These are phyloP conservation scores for Lipotes vexillifer DNA, from an alignment of 2,113 vertebrate genomes.

Conservation along the genomic window DNA sequence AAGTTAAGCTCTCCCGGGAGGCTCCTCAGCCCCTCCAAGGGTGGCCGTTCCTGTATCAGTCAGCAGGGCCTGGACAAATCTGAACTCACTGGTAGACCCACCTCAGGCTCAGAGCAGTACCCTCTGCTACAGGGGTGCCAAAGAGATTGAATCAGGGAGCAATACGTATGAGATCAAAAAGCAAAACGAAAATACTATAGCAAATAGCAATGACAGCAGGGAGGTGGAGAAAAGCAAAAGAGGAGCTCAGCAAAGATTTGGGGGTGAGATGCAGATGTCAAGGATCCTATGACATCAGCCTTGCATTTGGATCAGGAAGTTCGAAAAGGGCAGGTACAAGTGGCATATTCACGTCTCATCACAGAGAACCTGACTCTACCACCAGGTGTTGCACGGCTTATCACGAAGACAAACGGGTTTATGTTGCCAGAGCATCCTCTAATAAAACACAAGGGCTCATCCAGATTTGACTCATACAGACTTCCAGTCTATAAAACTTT, in stretches of 20 bases:
- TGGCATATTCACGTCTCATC: neutral
- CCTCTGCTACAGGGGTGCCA: neutral
- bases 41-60: neutral
- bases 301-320: neutral
- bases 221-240: neutral
- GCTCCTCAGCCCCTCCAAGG: neutral
- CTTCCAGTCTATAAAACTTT: neutral
- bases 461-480: neutral
- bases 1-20: neutral
- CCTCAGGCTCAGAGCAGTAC: neutral
- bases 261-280: neutral
- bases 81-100: neutral
- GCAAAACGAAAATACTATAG: neutral
- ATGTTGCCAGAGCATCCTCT: neutral
- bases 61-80: neutral
- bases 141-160: neutral
- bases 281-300: neutral
- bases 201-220: neutral
- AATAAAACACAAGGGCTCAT: neutral
- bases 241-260: neutral
- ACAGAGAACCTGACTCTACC: neutral
- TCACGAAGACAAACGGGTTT: constrained; percentile 9
- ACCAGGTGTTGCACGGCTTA: neutral
- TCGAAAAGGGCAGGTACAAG: neutral
- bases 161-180: neutral